Evolutionary conservation across 2,113 vertebrate genomes (phyloP).

Genomic region (Lagopus leucura): DNA sequence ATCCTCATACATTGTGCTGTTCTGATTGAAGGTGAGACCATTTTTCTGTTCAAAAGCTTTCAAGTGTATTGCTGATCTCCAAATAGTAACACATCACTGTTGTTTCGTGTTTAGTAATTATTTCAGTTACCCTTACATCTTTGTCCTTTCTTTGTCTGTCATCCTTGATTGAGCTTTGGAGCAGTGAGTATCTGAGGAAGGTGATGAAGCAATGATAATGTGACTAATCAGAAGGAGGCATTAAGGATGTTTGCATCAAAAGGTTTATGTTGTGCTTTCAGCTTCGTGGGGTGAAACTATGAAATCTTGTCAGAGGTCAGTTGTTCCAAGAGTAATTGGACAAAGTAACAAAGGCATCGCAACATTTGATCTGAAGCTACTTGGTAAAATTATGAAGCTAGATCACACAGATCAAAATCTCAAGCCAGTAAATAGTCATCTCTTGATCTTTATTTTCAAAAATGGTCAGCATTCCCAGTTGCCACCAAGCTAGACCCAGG

Average conservation of each 20-base stretch:
- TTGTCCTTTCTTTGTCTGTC: neutral
- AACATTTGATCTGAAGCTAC: neutral
- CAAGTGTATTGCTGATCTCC: neutral
- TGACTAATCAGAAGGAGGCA: neutral
- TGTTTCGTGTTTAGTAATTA: neutral
- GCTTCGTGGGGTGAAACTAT: neutral
- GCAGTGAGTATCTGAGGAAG: neutral
- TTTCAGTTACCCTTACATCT: neutral
- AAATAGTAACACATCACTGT: neutral
- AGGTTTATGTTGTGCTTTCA: neutral
- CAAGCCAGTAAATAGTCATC: neutral
- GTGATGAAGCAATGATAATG: neutral
- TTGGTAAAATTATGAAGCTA: neutral
- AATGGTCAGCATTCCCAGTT: neutral
- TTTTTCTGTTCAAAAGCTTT: neutral
- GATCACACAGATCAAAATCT: neutral
- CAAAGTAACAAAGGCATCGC: neutral
- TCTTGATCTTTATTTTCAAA: constrained; percentile 2
- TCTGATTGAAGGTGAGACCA: neutral
- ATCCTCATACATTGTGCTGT: accelerated
- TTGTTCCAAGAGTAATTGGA: neutral
- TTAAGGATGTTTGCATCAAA: neutral
- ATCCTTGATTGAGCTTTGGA: neutral
- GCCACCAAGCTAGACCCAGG: too few relatives aligned
- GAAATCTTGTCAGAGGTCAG: neutral